Percentiles rank a stretch among this genome's conserved stretches.
These are phyloP conservation scores for Gryon sp. DNA, from an alignment of 1,140 invertebrate genomes.

Conservation along the genomic window DNA sequence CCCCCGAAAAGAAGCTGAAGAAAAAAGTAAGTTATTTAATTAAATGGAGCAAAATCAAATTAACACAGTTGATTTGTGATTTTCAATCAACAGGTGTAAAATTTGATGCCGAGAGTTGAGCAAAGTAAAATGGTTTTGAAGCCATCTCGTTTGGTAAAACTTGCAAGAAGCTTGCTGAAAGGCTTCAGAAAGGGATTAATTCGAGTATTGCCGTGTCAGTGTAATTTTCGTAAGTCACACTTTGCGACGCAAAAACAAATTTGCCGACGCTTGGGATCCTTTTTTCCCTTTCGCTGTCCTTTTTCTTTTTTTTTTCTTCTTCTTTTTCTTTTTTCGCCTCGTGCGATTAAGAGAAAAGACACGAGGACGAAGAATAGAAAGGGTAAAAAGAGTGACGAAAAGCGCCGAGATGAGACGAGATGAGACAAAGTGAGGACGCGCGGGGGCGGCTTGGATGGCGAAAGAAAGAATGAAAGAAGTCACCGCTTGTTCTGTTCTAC, in stretches of 20 bases:
- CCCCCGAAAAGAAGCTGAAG: too few species aligned
- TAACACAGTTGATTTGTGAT: neutral
- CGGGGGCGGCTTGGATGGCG: slow-evolving; percentile 5
- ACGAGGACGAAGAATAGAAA: slow-evolving; percentile 2
- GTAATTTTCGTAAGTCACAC: slow-evolving; percentile 48
- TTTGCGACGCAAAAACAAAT: slow-evolving; percentile 39
- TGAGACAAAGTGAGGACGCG: slow-evolving; percentile 34
- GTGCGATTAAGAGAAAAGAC: slow-evolving; percentile 12
- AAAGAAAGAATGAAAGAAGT: slow-evolving; percentile 47
- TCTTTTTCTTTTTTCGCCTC: too few species aligned
- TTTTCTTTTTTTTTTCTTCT: too few species aligned
- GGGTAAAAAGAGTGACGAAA: slow-evolving; percentile 1
- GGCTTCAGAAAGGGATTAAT: slow-evolving; percentile 20
- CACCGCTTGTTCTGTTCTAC: slow-evolving; percentile 52
- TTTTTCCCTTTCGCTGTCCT: too few species aligned
- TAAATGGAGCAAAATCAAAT: too few species aligned
- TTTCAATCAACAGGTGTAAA: slow-evolving; percentile 39
- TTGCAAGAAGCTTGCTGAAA: slow-evolving; percentile 9
- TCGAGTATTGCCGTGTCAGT: slow-evolving; percentile 14
- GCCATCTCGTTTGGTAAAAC: neutral
- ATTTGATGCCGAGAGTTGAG: slow-evolving; percentile 3
- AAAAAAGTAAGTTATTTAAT: too few species aligned
- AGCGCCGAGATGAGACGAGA: slow-evolving; percentile 9
- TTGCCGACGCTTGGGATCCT: slow-evolving; percentile 6
- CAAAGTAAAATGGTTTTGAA: neutral